phyloP scores from a whole-genome alignment of 2,797 vertebrate genomes.

The Bucorvus abyssinicus region DNA sequence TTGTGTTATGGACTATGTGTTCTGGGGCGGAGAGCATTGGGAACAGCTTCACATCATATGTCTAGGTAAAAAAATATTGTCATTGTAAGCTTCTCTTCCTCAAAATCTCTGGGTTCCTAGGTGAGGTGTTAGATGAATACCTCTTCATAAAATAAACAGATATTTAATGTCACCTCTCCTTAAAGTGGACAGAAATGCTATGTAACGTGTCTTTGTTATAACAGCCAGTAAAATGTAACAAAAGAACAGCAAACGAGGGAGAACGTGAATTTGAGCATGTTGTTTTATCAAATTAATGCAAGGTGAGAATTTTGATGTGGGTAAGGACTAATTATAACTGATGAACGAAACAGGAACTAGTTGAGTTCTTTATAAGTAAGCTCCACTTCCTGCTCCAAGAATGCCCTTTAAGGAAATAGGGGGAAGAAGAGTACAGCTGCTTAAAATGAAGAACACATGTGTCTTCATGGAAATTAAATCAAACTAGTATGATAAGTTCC shows the following conservation, averaged over 20 bases:
- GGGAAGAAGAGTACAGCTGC: neutral
- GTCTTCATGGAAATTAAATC: neutral
- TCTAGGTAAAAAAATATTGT: constrained; percentile 83
- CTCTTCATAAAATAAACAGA: neutral
- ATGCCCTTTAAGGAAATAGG: neutral
- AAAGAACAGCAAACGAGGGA: neutral
- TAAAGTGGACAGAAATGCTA: neutral
- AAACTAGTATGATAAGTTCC: accelerated
- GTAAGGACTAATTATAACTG: neutral
- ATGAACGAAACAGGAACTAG: neutral
- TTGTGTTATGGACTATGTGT: constrained; percentile 96
- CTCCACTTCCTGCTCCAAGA: neutral
- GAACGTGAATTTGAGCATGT: neutral
- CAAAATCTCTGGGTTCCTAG: neutral
- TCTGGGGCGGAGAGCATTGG: constrained; percentile 93
- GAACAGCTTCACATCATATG: constrained; percentile 98
- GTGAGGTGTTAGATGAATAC: neutral
- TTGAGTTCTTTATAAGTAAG: neutral
- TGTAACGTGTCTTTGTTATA: neutral
- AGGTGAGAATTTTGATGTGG: neutral
- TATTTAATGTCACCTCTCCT: neutral
- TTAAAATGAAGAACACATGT: neutral
- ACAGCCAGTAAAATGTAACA: neutral
- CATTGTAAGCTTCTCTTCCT: neutral
- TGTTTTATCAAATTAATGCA: neutral